Evolutionary conservation across 2,888 invertebrate species (phyloP).

Genomic region (Diarsia rubi): DNA sequence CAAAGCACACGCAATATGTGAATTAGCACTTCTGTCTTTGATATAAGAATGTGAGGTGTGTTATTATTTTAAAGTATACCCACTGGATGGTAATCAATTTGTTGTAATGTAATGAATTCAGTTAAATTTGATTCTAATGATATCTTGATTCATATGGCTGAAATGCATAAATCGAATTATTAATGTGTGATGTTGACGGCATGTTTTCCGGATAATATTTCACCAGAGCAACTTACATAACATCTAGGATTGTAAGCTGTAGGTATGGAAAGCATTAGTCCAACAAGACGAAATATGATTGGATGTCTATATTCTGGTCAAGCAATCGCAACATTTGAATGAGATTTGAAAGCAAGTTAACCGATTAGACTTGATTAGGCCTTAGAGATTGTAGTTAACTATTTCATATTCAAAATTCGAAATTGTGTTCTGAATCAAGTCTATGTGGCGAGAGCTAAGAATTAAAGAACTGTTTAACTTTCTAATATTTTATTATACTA

Average conservation of each 20-base stretch:
- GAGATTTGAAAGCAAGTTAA: not conserved
- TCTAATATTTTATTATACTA: conserved; percentile 21
- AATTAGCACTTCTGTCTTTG: conserved; percentile 71
- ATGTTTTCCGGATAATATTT: not conserved
- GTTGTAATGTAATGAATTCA: conserved; percentile 54
- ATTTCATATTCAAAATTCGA: not conserved
- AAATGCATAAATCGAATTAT: conserved; percentile 11
- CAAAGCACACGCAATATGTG: conserved; percentile 73
- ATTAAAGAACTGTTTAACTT: conserved; percentile 34
- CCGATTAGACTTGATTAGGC: not conserved
- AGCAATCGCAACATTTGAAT: conserved; percentile 7
- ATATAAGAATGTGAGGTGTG: conserved; percentile 48
- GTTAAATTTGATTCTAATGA: conserved; percentile 55
- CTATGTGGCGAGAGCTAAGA: not conserved
- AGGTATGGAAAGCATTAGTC: not conserved
- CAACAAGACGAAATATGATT: not conserved
- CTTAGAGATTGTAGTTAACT: conserved; percentile 10
- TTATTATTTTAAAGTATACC: conserved; percentile 51
- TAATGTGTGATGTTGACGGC: not conserved
- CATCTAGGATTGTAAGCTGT: not conserved
- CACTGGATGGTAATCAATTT: conserved; percentile 62
- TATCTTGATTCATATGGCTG: conserved; percentile 30
- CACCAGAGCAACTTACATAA: not conserved
- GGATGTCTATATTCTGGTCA: conserved; percentile 2
- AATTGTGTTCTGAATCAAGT: not conserved